Conservation (phyloP, 2,113 vertebrate species). For the Mugil cephalus region DNA sequence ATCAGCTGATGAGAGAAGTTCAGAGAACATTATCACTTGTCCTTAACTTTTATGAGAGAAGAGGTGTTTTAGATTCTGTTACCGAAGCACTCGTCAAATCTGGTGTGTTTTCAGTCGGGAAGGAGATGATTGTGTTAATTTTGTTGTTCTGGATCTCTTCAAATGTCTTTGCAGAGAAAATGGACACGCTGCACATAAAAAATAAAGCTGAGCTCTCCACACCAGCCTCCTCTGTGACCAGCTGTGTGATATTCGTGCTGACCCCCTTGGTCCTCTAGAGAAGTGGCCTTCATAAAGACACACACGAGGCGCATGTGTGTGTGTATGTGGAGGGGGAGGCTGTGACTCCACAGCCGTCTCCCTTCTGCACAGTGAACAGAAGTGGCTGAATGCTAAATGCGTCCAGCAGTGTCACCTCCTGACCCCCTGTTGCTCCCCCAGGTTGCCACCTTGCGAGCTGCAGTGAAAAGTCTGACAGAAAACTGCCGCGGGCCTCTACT, state of each 20-base stretch:
- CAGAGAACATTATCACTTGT: no score
- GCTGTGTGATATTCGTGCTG: conserved; percentile 37
- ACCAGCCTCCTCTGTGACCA: conserved; percentile 11
- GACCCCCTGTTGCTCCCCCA: conserved; percentile 3
- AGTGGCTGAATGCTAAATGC: conserved; percentile 47
- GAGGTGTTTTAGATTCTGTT: no score
- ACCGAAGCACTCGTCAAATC: no score
- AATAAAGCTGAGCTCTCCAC: conserved; percentile 9
- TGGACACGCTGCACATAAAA: not conserved
- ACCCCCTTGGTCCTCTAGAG: conserved; percentile 18
- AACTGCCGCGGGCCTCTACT: not conserved
- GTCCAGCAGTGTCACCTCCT: conserved; percentile 24
- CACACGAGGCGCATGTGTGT: not conserved
- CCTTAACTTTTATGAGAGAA: no score
- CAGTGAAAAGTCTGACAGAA: not conserved
- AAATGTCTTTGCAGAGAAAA: not conserved
- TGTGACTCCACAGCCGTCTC: not conserved
- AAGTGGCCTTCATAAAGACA: conserved; percentile 34
- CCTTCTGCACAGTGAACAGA: conserved; percentile 21
- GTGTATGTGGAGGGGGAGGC: not conserved
- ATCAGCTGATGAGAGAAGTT: no score
- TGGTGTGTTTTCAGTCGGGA: not conserved
- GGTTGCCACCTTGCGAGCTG: not conserved
- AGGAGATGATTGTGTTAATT: not conserved
- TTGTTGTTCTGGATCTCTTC: no score